These are phyloP conservation scores for Zalophus californianus DNA, from an alignment of 2,797 vertebrate species.

Conservation along the genomic window DNA sequence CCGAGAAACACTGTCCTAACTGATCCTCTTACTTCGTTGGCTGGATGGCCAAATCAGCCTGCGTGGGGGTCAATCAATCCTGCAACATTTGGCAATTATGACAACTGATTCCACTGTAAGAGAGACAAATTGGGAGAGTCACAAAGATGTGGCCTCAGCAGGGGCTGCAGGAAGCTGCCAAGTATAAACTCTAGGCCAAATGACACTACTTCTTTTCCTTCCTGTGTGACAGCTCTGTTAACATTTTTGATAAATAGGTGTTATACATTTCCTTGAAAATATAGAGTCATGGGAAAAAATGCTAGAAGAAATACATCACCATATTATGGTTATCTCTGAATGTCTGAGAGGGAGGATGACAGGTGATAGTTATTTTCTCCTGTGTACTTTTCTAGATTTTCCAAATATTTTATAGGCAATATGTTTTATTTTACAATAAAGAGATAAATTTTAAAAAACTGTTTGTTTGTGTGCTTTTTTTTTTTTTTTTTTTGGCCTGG, in stretches of 20 bases:
- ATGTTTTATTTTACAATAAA: constrained; percentile 70
- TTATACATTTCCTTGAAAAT: constrained; percentile 71
- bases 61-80: constrained; percentile 63
- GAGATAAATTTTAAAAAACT: constrained; percentile 16
- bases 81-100: constrained; percentile 65
- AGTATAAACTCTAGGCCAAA: constrained; percentile 62
- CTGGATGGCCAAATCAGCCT: neutral
- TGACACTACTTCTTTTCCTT: constrained; percentile 57
- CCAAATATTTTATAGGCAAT: constrained; percentile 65
- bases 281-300: constrained; percentile 64
- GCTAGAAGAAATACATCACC: constrained; percentile 74
- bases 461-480: neutral
- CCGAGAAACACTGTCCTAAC: neutral
- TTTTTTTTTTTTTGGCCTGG: constrained; percentile 58
- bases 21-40: neutral
- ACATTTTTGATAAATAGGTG: constrained; percentile 78
- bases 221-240: constrained; percentile 73
- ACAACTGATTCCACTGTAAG: constrained; percentile 79
- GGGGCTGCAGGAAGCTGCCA: constrained; percentile 64
- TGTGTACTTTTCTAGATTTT: constrained; percentile 46
- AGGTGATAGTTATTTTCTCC: constrained; percentile 67
- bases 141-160: constrained; percentile 67
- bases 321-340: constrained; percentile 72
- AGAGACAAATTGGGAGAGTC: constrained; percentile 76
- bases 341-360: constrained; percentile 63